phyloP scores from a whole-genome alignment of 2,113 vertebrate species.

The Sterrhoptilus dennistouni region DNA sequence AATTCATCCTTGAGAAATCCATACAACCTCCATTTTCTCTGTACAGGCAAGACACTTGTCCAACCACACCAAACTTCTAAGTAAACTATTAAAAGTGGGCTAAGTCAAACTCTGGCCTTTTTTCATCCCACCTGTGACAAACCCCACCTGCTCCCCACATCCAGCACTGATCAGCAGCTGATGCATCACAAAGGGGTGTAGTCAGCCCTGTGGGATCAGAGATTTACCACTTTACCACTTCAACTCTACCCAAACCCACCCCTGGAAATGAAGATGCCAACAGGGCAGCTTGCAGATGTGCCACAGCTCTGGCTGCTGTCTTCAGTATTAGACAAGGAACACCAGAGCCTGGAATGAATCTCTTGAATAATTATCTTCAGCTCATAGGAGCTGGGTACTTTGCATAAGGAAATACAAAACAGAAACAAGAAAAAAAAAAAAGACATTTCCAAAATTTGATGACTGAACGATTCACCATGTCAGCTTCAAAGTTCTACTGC shows the following conservation, averaged over 20 bases:
- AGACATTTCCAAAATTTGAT: neutral
- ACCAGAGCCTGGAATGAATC: neutral
- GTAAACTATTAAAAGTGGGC: neutral
- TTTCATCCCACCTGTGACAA: neutral
- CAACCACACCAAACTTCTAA: neutral
- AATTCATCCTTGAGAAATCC: neutral
- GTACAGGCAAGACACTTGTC: neutral
- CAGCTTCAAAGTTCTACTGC: neutral
- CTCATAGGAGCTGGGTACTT: neutral
- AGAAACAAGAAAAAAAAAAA: neutral
- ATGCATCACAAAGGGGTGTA: neutral
- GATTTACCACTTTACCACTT: neutral
- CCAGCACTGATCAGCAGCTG: neutral
- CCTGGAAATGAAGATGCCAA: neutral
- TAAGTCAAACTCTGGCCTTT: neutral
- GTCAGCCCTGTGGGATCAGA: neutral
- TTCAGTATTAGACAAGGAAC: neutral
- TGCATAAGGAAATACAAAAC: neutral
- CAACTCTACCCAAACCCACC: neutral
- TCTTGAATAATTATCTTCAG: neutral
- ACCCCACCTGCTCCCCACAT: neutral
- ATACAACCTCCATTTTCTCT: neutral
- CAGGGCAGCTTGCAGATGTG: neutral
- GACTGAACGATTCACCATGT: neutral
- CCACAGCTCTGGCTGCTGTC: neutral